Evolutionary conservation across 2,888 invertebrate genomes (phyloP).

Genomic region (Barypeithes pellucidus): DNA sequence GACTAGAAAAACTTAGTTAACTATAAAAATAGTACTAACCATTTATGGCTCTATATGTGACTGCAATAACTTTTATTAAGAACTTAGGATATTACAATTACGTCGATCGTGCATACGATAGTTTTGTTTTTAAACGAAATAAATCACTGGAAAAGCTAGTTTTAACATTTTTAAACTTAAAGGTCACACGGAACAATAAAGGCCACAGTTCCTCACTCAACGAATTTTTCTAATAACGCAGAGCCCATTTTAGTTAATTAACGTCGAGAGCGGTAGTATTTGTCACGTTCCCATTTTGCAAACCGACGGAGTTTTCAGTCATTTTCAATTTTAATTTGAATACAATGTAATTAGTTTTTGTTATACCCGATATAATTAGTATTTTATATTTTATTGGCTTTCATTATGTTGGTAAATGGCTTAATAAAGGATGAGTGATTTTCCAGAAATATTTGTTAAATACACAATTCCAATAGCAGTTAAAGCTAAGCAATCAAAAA

Average conservation of each 20-base stretch:
- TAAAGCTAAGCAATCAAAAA: too few relatives aligned
- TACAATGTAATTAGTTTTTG: background rate
- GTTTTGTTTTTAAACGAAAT: background rate
- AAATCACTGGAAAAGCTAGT: background rate
- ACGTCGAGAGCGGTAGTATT: background rate
- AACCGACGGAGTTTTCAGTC: background rate
- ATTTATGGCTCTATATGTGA: too few relatives aligned
- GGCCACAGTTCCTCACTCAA: background rate
- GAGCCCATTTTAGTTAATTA: slow-evolving; percentile 8
- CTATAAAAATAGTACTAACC: too few relatives aligned
- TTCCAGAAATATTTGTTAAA: too few relatives aligned
- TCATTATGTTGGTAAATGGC: too few relatives aligned
- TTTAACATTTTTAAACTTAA: slow-evolving; percentile 3
- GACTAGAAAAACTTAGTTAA: too few relatives aligned
- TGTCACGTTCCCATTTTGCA: background rate
- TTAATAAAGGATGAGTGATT: too few relatives aligned
- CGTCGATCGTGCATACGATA: background rate
- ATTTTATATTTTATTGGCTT: too few relatives aligned
- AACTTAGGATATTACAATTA: too few relatives aligned
- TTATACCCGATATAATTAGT: background rate
- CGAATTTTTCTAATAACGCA: background rate
- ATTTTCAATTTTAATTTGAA: background rate
- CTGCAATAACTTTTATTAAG: too few relatives aligned
- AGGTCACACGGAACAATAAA: background rate
- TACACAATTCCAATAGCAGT: too few relatives aligned